These are phyloP conservation scores for Rhinella marina DNA, from an alignment of 2,797 vertebrate species.

Conservation along the genomic window DNA sequence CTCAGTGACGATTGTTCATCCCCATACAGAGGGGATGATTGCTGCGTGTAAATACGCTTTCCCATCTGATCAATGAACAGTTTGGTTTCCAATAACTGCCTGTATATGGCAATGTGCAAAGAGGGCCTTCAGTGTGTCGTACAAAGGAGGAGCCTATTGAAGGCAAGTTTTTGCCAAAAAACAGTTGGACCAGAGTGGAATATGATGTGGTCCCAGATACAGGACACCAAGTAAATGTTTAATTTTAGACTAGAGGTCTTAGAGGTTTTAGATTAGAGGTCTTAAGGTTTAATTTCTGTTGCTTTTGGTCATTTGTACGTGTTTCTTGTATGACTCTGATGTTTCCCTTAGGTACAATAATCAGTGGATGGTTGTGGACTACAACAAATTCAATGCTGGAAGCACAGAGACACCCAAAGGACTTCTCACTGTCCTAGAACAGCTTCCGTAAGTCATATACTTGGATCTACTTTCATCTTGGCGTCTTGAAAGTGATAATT, in stretches of 20 bases:
- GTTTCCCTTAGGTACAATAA: slow-evolving; percentile 86
- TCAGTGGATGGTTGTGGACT: slow-evolving; percentile 98
- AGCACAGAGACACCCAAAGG: slow-evolving; percentile 62
- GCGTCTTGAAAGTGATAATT: background rate
- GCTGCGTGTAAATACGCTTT: too few species aligned
- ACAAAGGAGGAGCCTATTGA: background rate
- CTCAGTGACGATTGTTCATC: too few species aligned
- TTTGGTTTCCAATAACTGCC: too few species aligned
- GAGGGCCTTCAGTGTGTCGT: background rate
- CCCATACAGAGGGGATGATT: too few species aligned
- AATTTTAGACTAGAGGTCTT: too few species aligned
- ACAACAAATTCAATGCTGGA: slow-evolving; percentile 81
- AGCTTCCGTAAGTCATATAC: slow-evolving; percentile 87
- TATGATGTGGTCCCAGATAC: background rate
- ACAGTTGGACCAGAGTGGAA: background rate
- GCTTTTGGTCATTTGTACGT: background rate
- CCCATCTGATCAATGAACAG: too few species aligned
- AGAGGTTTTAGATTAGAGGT: too few species aligned
- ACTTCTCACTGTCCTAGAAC: slow-evolving; percentile 87
- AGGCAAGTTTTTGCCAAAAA: background rate
- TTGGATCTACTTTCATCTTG: background rate
- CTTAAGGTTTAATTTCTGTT: background rate
- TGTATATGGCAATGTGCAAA: too few species aligned
- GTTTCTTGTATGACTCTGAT: background rate
- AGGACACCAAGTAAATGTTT: background rate